Percentiles rank a stretch among this genome's conserved stretches.
These are phyloP conservation scores for Hybos culiciformis DNA, from an alignment of 2,888 invertebrate genomes.

Conservation along the genomic window DNA sequence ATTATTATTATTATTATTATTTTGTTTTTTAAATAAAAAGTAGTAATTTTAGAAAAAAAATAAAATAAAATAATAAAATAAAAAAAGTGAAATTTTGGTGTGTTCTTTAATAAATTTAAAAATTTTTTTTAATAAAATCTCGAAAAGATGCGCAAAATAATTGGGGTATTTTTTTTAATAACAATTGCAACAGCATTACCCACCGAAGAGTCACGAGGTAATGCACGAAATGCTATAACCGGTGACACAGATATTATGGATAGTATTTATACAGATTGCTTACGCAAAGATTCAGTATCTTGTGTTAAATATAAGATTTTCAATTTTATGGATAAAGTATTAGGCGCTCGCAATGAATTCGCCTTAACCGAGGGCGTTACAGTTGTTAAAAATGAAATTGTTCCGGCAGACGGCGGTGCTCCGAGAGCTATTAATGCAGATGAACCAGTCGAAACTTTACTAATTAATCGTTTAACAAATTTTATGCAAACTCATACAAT, in stretches of 20 bases:
- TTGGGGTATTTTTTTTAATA: constrained; percentile 41
- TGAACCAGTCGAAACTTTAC: constrained; percentile 48
- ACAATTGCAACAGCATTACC: constrained; percentile 53
- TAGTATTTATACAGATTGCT: constrained; percentile 60
- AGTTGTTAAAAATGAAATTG: constrained; percentile 59
- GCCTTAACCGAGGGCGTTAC: constrained; percentile 71
- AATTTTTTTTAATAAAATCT: constrained; percentile 16
- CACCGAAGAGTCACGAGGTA: constrained; percentile 50
- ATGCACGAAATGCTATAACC: constrained; percentile 45
- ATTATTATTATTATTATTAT: constrained; percentile 3
- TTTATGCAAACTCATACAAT: constrained; percentile 70
- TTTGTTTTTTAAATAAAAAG: constrained; percentile 9
- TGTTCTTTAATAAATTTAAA: constrained; percentile 11
- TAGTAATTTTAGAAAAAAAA: not conserved
- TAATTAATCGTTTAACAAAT: constrained; percentile 53
- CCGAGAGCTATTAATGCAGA: constrained; percentile 57
- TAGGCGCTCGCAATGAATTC: constrained; percentile 66
- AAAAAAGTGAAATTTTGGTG: constrained; percentile 10
- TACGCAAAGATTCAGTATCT: constrained; percentile 68
- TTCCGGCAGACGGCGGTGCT: constrained; percentile 53
- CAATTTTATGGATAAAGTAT: constrained; percentile 72
- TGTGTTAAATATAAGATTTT: constrained; percentile 79
- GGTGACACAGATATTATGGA: constrained; percentile 68
- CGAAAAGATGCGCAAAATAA: constrained; percentile 26
- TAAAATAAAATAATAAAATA: constrained; percentile 8